These are phyloP conservation scores for Bombus consobrinus DNA, from an alignment of 1,140 invertebrate genomes.

Conservation along the genomic window DNA sequence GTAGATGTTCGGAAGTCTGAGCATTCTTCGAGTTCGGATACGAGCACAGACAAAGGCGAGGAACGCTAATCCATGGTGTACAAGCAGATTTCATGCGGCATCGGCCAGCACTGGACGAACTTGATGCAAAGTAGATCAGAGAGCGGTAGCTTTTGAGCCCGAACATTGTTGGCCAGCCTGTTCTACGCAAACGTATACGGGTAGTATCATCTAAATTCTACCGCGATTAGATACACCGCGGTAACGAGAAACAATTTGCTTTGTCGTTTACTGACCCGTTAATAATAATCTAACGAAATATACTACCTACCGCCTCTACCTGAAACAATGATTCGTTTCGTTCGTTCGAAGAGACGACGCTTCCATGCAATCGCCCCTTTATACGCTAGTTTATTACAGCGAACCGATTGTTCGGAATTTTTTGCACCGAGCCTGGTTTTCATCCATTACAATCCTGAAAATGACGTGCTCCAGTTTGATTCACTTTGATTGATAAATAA, in stretches of 20 bases:
- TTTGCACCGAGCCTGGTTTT: background rate
- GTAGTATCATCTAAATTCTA: slow-evolving; percentile 54
- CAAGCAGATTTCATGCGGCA: background rate
- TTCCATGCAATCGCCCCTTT: background rate
- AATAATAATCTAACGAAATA: slow-evolving; percentile 54
- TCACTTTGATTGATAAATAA: background rate
- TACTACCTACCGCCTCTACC: background rate
- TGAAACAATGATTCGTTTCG: background rate
- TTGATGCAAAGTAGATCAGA: slow-evolving; percentile 56
- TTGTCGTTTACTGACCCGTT: slow-evolving; percentile 47
- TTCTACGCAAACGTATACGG: slow-evolving; percentile 35
- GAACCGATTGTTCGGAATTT: background rate
- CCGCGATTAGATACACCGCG: slow-evolving; percentile 42
- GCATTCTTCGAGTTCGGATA: background rate
- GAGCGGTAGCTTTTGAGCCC: slow-evolving; percentile 22
- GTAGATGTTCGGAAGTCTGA: background rate
- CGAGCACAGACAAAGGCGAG: background rate
- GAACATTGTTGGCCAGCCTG: background rate
- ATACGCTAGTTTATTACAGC: background rate
- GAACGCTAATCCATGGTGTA: background rate
- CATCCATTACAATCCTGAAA: background rate
- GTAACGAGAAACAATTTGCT: slow-evolving; percentile 56
- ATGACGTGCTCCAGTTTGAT: background rate
- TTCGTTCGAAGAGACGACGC: background rate
- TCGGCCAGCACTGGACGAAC: slow-evolving; percentile 5